phyloP scores from a whole-genome alignment of 2,797 vertebrate species.

The Eospalax fontanierii region DNA sequence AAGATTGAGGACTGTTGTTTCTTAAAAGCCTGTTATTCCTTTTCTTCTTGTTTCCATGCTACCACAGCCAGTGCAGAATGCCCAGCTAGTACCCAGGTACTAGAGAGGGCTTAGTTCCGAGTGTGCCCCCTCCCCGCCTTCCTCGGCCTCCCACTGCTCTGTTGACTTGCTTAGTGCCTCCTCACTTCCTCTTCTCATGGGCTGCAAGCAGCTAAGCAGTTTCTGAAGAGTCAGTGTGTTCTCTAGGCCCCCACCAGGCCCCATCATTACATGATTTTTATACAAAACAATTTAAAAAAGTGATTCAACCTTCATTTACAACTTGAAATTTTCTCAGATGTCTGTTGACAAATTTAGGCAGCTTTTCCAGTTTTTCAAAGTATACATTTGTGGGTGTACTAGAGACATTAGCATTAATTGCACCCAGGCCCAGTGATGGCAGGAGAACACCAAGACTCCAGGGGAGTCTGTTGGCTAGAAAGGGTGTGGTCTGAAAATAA shows the following conservation, averaged over 20 bases:
- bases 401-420: slow-evolving; percentile 37
- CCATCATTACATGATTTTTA: slow-evolving; percentile 28
- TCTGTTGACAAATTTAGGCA: slow-evolving; percentile 64
- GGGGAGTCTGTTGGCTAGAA: background rate
- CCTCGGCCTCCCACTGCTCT: background rate
- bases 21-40: slow-evolving; percentile 4
- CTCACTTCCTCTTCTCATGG: background rate
- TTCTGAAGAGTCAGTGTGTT: slow-evolving; percentile 10
- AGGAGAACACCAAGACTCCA: background rate
- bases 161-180: background rate
- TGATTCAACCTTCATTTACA: background rate
- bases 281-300: slow-evolving; percentile 50
- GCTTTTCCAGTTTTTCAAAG: slow-evolving; percentile 40
- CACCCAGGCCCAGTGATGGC: background rate
- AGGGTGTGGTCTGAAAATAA: background rate
- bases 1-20: slow-evolving; percentile 22
- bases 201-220: background rate
- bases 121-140: background rate
- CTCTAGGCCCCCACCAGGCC: background rate
- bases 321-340: slow-evolving; percentile 65
- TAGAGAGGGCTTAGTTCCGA: background rate
- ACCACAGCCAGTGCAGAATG: background rate
- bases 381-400: slow-evolving; percentile 26
- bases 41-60: background rate
- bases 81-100: background rate